These are phyloP conservation scores for Siderastrea radians DNA, from an alignment of 92 coral and sea anemone genomes.

Conservation along the genomic window DNA sequence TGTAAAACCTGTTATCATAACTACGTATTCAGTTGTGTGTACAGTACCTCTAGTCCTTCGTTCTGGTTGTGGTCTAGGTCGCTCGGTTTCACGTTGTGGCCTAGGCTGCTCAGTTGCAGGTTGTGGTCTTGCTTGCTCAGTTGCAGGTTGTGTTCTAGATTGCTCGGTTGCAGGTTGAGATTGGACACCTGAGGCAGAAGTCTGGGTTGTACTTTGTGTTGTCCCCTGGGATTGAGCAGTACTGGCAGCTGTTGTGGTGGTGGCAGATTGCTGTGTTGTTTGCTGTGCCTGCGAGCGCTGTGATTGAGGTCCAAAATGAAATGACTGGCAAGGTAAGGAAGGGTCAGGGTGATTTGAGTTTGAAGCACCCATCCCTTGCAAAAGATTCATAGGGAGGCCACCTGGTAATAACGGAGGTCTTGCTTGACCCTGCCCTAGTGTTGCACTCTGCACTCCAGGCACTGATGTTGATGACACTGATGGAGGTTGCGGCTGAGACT, in stretches of 20 bases:
- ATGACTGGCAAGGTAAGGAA: constrained; percentile 95
- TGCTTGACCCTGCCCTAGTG: constrained; percentile 62
- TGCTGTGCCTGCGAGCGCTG: constrained; percentile 59
- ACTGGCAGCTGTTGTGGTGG: constrained; percentile 26
- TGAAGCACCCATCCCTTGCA: constrained; percentile 26
- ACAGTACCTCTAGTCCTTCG: constrained; percentile 21
- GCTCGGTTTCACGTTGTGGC: constrained; percentile 14
- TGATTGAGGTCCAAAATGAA: constrained; percentile 95
- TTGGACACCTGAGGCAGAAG: constrained; percentile 1
- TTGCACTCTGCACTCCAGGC: constrained; percentile 52
- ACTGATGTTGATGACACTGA: constrained; percentile 34
- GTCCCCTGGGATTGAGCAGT: constrained; percentile 6
- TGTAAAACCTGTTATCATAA: not conserved
- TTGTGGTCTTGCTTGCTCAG: not conserved
- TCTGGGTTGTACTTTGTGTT: constrained; percentile 12
- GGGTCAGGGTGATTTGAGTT: constrained; percentile 90
- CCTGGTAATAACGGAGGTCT: constrained; percentile 40
- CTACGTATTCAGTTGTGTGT: not conserved
- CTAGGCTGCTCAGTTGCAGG: constrained; percentile 11
- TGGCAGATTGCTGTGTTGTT: constrained; percentile 13
- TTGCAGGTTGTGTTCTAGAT: constrained; percentile 15
- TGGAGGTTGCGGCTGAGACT: constrained; percentile 27
- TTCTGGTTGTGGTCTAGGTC: constrained; percentile 17
- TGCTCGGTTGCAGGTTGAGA: constrained; percentile 25
- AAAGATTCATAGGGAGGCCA: constrained; percentile 50